Percentiles rank a stretch among this genome's conserved stretches.
Evolutionary conservation across 2,113 vertebrate genomes (phyloP).

Genomic region (Kobus ellipsiprymnus): DNA sequence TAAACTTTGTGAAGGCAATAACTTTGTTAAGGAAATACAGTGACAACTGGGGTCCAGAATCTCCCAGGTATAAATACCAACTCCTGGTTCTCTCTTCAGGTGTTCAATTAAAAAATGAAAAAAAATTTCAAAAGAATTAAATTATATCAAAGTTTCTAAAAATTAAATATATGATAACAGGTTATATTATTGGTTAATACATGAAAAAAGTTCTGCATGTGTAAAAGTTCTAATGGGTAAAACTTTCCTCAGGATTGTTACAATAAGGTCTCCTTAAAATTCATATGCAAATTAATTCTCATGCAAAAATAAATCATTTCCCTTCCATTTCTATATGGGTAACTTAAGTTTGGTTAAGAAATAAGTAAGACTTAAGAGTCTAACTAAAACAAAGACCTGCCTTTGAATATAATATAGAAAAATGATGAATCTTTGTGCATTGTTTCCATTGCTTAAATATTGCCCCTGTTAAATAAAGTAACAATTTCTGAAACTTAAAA

Average conservation of each 20-base stretch:
- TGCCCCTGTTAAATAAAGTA: neutral
- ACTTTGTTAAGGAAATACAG: neutral
- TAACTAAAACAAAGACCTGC: neutral
- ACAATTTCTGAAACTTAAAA: neutral
- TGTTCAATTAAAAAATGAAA: neutral
- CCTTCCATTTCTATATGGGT: neutral
- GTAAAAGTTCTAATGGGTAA: neutral
- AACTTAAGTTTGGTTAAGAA: neutral
- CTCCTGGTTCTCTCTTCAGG: neutral
- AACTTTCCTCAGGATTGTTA: neutral
- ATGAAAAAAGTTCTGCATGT: neutral
- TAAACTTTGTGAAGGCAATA: neutral
- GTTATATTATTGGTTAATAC: neutral
- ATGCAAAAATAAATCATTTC: neutral
- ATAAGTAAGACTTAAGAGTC: neutral
- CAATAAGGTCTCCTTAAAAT: neutral
- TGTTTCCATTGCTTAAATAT: neutral
- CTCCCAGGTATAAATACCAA: neutral
- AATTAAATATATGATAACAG: neutral
- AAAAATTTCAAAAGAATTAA: neutral
- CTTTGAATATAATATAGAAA: neutral
- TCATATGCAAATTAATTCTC: neutral
- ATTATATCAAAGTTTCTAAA: neutral
- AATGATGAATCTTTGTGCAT: neutral
- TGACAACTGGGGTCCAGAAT: neutral